Evolutionary conservation across 2,888 invertebrate species (phyloP).

Genomic region (Bruchidius siliquastri): DNA sequence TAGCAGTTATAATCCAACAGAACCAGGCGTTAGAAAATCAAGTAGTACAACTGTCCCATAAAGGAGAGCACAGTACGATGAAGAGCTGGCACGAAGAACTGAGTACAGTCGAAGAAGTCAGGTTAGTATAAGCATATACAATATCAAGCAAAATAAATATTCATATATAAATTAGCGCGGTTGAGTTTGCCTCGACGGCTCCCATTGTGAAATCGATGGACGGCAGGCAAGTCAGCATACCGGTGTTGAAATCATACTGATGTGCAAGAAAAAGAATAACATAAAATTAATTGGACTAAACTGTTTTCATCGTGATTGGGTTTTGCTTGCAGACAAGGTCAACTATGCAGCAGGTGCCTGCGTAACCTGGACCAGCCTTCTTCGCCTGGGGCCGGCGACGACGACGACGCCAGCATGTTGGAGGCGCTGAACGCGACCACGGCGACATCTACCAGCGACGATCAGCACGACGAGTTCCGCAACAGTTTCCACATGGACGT

Average conservation of each 20-base stretch:
- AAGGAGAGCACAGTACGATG: constrained; percentile 63
- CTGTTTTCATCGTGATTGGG: neutral
- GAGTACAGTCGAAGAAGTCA: constrained; percentile 77
- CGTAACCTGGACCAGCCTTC: constrained; percentile 56
- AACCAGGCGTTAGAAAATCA: constrained; percentile 68
- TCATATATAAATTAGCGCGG: no score
- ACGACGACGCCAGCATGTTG: constrained; percentile 65
- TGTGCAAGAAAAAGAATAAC: no score
- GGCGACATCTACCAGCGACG: constrained; percentile 4
- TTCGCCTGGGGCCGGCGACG: constrained; percentile 58
- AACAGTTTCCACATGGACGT: constrained; percentile 44
- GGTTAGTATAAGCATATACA: constrained; percentile 56
- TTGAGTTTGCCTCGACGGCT: no score
- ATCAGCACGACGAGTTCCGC: constrained; percentile 12
- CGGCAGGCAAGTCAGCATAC: no score
- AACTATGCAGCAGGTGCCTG: constrained; percentile 75
- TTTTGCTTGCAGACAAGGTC: constrained; percentile 63
- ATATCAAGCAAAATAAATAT: no score
- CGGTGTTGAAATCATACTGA: no score
- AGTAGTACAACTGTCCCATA: constrained; percentile 57
- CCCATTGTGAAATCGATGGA: no score
- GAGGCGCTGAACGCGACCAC: constrained; percentile 38
- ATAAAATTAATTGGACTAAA: no score
- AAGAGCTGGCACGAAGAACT: constrained; percentile 81
- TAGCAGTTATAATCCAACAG: constrained; percentile 65